Evolutionary conservation across 37 sponge, comb jelly and placozoan species (phyloP), one percentile per base, ranked within the genome.

Genomic region (Beroe ovata): DNA sequence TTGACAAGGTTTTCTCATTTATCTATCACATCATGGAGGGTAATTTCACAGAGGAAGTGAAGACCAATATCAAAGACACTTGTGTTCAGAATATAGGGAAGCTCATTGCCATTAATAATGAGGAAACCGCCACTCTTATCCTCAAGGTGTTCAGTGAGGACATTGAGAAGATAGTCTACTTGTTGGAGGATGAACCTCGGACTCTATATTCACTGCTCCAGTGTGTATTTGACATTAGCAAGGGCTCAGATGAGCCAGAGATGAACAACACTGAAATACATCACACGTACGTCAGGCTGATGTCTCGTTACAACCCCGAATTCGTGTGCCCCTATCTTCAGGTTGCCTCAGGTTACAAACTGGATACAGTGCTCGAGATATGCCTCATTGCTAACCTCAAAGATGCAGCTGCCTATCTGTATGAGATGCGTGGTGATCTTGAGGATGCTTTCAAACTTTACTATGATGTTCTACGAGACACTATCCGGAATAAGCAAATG

Each of bases 11-110:
- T 8, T 77, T 77, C 25, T 77, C 84, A 16, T 77, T 36, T 23
- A 77, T 77, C 41, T 77, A 77, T 77, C 84, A 77, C 4, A 42
- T 77, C n/a, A 77, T 77, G 84, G 54, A 77, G 4, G 84, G 84
- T 11, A n/a, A 33, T 21, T 77, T 32, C 38, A 28, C 84, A 26
- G 84, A 77, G 28, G 84, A 39, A 23, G 84, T 42, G 2, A 77
- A 42, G 47, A 42, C 54, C 21, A 77, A 77, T 1, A 77, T 77
- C 16, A 77, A 54, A 41, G 84, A 77, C n/a, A 77, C 84, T 4
- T 77, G 84, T 40, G 47, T 77, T 19, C 54, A 42, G 38, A 77
- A 77, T 35, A 77, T 77, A 42, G 84, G 54, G 4, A 77, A 77
- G 25, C 54, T 77, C 1, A 77, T 77, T 22, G 41, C 84, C 8